Evolutionary conservation across 2,888 invertebrate species (phyloP), one percentile per base, ranked within the genome.

Genomic region (Chironomus riparius): DNA sequence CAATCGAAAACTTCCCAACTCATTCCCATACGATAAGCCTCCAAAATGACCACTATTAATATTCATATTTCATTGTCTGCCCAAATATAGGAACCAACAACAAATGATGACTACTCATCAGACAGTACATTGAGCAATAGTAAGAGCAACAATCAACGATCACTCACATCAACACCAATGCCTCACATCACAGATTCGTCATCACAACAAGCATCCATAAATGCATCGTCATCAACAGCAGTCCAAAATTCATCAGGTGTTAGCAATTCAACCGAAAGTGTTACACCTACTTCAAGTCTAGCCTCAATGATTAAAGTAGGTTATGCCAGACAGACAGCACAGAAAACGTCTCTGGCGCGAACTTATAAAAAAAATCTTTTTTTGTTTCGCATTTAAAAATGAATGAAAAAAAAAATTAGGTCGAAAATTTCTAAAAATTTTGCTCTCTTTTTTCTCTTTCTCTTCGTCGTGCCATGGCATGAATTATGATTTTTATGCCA

Each of bases 271-370:
- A 78, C 81, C 15, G 83, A 83, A 75, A 80, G 81, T 77, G 78
- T 85, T 80, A 85, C 88, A 65, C 87, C 89, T 76, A 87, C 89
- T 62, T 91, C 91, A 76, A 90, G 89, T 82, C 86, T 92, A 79
- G 91, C 92, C 78, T 92, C 92, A 76, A 83, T 93, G 80, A 93
- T 93, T 81, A 93, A 93, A 86, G 90, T 90, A 79, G 76, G 76
- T 74, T 68, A 24, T 38, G 38, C 38, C 38, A 38, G 38, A 38
- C 38, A 38, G 38, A 38, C 38, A 38, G 2, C 38, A 38, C 38
- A 38, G 28, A 28, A 28, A 28, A 15, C n/a, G 50, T 15, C 50
- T 50, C 56, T 56, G 56, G 56, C 15, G 56, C 56, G 56, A 50
- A 56, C 18, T 56, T 18, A 18, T 18, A 56, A 56, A 56, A 56